Base-by-base conservation (phyloP, 2,888 invertebrate genomes). In the Drosophila kuntzei region DNA sequence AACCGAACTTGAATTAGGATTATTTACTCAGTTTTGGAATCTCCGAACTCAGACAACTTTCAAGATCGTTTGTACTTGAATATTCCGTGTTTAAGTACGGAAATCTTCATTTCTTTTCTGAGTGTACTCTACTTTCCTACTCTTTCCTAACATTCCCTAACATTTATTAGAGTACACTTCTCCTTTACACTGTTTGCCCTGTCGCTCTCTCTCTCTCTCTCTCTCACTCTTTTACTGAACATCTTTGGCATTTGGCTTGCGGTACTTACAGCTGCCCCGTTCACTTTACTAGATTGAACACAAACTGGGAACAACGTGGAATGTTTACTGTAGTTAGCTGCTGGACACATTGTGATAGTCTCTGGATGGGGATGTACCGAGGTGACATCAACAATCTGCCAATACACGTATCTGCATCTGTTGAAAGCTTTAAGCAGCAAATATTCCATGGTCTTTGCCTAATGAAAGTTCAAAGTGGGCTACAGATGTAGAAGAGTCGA, bases 211-310 rank as follows among this genome's bases (percentile, higher is more conserved):
- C 70, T 58, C 55, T 62, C 44, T 55, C 53, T 14, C 11, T 50
- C n/a, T n/a, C n/a, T n/a, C n/a, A n/a, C n/a, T n/a, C 39, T 68
- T 59, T 22, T 36, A 37, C 65, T 49, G 62, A 66, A 68, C 68
- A 78, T 78, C 75, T 80, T 84, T 70, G 84, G 71, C 67, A 80
- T 85, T 80, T 85, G 72, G 70, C 60, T 73, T 85, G 85, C 65
- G 79, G 78, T 82, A 67, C 75, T 80, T 73, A 79, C 81, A 53
- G 54, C 57, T 47, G 65, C 53, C 57, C 41, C 46, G 39, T 70
- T 75, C 76, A 82, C 82, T 80, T 75, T 86, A 61, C 66, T 78
- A 72, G 86, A 83, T 86, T 82, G 86, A 78, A 80, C 65, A 68
- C 70, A 68, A 77, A 62, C 63, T 54, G 50, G 70, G 62, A 59